A percentile compares a stretch with the other conserved stretches of the same genome.
phyloP scores from a whole-genome alignment of 2,113 vertebrate species.

The Zonotrichia leucophrys region DNA sequence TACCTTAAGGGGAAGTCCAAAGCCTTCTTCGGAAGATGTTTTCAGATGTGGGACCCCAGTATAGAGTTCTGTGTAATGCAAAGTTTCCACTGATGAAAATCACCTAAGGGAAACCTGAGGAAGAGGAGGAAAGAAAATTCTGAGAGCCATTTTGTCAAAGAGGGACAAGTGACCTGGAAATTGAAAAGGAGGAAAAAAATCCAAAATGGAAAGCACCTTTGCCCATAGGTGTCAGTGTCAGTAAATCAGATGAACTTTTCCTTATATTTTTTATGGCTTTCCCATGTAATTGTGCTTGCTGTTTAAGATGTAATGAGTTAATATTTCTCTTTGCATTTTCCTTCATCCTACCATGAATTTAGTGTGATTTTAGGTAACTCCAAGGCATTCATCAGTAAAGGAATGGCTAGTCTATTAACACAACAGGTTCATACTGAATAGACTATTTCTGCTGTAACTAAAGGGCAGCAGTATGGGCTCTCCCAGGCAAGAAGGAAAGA shows the following conservation, averaged over 20 bases:
- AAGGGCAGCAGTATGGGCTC: not conserved
- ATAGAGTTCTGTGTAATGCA: not conserved
- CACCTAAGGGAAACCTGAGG: not conserved
- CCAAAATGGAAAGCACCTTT: not conserved
- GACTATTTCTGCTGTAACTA: not conserved
- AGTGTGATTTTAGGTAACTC: not conserved
- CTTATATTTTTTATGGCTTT: not conserved
- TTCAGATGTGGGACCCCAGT: not conserved
- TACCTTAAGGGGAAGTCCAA: slow-evolving; percentile 11
- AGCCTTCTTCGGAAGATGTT: not conserved
- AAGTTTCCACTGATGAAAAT: not conserved
- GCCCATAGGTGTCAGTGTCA: not conserved
- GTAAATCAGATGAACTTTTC: not conserved
- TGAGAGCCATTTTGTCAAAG: not conserved
- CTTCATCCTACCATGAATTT: not conserved
- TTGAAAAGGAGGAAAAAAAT: not conserved
- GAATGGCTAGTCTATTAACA: not conserved
- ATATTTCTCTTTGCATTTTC: not conserved
- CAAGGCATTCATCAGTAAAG: not conserved
- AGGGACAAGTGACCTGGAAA: not conserved
- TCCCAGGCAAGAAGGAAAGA: not conserved
- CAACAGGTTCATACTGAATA: not conserved
- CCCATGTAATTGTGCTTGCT: not conserved
- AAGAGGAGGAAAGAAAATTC: not conserved
- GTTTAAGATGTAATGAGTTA: not conserved